These are phyloP conservation scores for Todiramphus chloris DNA, from an alignment of 2,113 vertebrate species.

Conservation along the genomic window DNA sequence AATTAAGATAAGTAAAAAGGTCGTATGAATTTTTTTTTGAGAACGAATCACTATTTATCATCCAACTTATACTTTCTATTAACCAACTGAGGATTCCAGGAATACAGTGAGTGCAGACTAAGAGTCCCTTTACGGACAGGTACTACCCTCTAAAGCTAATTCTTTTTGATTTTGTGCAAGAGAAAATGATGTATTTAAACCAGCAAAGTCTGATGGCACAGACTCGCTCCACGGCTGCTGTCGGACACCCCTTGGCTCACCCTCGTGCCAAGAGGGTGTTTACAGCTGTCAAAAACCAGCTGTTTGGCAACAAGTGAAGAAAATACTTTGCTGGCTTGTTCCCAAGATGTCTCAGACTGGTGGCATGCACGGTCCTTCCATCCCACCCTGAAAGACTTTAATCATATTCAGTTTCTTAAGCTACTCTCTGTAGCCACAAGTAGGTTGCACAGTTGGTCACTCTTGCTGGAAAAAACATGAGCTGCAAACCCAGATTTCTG, in stretches of 20 bases:
- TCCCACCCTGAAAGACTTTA: neutral
- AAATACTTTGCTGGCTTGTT: neutral
- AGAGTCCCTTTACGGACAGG: neutral
- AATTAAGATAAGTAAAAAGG: neutral
- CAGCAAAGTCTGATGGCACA: neutral
- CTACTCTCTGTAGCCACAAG: neutral
- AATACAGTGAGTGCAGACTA: rapidly evolving
- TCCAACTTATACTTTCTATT: neutral
- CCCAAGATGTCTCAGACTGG: neutral
- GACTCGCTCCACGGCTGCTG: neutral
- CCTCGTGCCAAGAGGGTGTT: rapidly evolving
- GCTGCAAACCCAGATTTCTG: neutral
- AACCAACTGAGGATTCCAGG: neutral
- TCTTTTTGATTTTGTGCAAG: neutral
- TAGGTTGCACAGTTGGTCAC: rapidly evolving
- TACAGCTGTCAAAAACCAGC: neutral
- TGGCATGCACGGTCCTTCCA: rapidly evolving
- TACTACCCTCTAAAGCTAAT: rapidly evolving
- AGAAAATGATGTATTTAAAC: neutral
- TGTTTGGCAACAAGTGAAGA: neutral
- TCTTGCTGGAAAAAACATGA: neutral
- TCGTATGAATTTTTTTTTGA: neutral
- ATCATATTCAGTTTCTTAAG: rapidly evolving
- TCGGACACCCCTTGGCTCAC: neutral
- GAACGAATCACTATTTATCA: neutral